A percentile compares a stretch with the other conserved stretches of the same genome.
Evolutionary conservation across 37 sponge, comb jelly and placozoan species (phyloP).

Genomic region (Tethya wilhelma): DNA sequence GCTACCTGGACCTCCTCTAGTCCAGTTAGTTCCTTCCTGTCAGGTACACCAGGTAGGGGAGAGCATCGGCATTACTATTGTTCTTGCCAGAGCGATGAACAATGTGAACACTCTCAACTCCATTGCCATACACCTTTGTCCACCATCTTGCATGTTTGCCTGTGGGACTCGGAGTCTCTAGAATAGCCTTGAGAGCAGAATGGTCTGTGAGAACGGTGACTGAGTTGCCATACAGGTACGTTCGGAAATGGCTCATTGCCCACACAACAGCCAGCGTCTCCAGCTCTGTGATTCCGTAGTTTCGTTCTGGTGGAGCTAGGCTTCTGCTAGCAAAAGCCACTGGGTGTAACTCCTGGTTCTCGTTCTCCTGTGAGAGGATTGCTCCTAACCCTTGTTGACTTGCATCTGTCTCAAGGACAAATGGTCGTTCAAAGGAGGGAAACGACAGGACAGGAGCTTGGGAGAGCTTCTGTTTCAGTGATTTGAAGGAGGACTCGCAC

Average conservation of each 20-base stretch:
- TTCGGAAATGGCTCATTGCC: constrained; percentile 50
- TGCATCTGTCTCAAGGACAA: too few species aligned
- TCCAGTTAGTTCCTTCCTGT: too few species aligned
- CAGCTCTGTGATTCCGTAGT: constrained; percentile 66
- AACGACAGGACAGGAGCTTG: too few species aligned
- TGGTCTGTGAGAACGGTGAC: constrained; percentile 66
- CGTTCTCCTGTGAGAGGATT: too few species aligned
- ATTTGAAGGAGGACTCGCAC: too few species aligned
- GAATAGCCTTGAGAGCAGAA: constrained; percentile 69
- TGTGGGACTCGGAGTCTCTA: constrained; percentile 61
- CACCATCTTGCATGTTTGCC: constrained; percentile 76
- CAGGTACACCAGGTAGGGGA: too few species aligned
- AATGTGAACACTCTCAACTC: too few species aligned
- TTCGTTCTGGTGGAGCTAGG: constrained; percentile 44
- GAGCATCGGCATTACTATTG: constrained; percentile 55
- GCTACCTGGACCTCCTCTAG: not conserved
- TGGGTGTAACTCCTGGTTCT: too few species aligned
- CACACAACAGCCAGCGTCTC: constrained; percentile 77
- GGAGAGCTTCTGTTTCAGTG: too few species aligned
- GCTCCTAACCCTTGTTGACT: too few species aligned
- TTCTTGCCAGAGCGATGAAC: too few species aligned
- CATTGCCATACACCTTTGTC: constrained; percentile 54
- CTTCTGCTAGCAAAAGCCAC: constrained; percentile 65
- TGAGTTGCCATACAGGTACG: constrained; percentile 51
- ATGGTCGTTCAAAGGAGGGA: too few species aligned